Conservation (phyloP, 2,113 vertebrate genomes). For the Oxyura jamaicensis region DNA sequence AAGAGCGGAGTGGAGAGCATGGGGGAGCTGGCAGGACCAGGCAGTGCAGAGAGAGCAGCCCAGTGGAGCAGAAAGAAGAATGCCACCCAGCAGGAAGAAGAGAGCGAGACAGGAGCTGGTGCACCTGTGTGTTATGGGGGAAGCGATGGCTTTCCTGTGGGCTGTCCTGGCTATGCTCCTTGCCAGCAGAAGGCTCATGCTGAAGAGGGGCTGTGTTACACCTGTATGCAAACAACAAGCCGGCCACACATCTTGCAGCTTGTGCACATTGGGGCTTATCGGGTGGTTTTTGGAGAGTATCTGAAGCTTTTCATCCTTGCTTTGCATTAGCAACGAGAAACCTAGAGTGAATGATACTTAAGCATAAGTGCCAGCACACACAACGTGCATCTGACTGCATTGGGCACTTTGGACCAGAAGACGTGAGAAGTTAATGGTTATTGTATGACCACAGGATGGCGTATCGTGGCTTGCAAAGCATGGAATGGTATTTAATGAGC, state of each 20-base stretch:
- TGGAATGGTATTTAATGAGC: rapidly evolving
- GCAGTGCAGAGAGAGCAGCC: rapidly evolving
- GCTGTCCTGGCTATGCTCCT: rapidly evolving
- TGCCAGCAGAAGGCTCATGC: neutral
- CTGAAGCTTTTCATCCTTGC: neutral
- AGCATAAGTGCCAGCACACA: rapidly evolving
- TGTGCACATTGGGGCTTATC: rapidly evolving
- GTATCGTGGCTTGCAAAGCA: neutral
- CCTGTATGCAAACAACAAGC: neutral
- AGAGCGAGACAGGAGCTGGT: neutral
- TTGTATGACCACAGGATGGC: constrained; percentile 49
- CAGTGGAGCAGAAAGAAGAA: rapidly evolving
- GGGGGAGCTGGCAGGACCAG: neutral
- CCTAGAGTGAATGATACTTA: rapidly evolving
- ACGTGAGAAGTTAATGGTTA: neutral
- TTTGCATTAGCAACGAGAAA: neutral
- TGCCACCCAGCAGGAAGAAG: neutral
- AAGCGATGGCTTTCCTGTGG: rapidly evolving
- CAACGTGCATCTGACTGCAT: rapidly evolving
- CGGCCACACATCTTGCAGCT: rapidly evolving
- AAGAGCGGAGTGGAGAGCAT: neutral
- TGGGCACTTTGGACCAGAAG: neutral
- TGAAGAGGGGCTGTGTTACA: rapidly evolving
- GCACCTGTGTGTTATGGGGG: rapidly evolving
- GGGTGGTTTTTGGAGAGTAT: rapidly evolving